Conservation (phyloP, 2,888 invertebrate species). For the Pterobdella sp. region DNA sequence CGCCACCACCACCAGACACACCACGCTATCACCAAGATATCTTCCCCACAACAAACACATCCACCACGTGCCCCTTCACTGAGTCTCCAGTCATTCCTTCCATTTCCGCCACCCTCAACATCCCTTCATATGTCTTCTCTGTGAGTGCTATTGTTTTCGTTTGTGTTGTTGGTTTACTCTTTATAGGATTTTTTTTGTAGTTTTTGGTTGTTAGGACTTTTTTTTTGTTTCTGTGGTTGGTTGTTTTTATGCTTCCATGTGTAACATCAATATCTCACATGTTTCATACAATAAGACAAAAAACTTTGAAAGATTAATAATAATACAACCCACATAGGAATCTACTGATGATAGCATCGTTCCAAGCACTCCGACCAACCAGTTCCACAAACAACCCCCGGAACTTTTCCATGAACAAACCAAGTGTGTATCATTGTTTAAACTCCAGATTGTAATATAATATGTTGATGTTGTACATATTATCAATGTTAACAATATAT, state of each 20-base stretch:
- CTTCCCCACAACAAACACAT: not conserved
- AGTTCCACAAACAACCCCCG: not conserved
- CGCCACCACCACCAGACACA: no score
- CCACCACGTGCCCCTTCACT: not conserved
- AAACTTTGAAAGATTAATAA: no score
- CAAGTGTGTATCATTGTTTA: conserved; percentile 1
- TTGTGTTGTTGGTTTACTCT: not conserved
- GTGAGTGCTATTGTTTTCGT: not conserved
- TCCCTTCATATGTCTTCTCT: not conserved
- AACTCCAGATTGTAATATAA: not conserved
- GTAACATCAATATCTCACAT: not conserved
- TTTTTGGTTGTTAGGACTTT: not conserved
- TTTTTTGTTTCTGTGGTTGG: not conserved
- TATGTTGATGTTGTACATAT: no score
- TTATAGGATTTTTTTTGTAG: not conserved
- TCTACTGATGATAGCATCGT: conserved; percentile 72
- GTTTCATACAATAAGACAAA: not conserved
- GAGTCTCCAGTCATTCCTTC: not conserved
- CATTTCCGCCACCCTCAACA: not conserved
- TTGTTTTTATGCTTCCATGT: not conserved
- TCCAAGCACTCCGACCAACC: conserved; percentile 79
- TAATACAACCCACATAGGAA: conserved; percentile 57
- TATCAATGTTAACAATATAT: no score
- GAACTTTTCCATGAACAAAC: conserved; percentile 6
- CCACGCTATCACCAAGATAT: not conserved